Base-by-base conservation (phyloP, 2,113 vertebrate species). In the Macaca fascicularis region DNA sequence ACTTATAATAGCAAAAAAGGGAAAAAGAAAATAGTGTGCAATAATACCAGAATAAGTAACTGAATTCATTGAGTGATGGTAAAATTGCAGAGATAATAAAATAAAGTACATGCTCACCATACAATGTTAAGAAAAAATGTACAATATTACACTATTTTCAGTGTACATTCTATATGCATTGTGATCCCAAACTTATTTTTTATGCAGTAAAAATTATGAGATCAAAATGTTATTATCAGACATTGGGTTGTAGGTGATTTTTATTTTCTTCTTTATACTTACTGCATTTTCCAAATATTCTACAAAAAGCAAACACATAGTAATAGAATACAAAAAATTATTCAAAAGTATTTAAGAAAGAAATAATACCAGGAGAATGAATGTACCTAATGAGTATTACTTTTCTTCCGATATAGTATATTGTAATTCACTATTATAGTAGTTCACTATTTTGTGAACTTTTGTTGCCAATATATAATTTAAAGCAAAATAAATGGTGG, bases 401-500 rank as follows among this genome's bases (percentile, higher is more conserved):
- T 93, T 95, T 91, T 75, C 59, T 97, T 45, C 1, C 25, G 30
- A 55, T 43, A 76, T 14, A 74, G 32, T 40, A 22, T 57, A 5
- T 14, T 64, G 61, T 32, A 32, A 64, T 64, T 32, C 61, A 14
- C 61, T 32, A 32, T 64, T 32, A 64, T 64, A 64, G 5, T 64
- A 32, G 61, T 32, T 64, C n/a, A 70, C 25, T 55, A 55, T 93
- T 90, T 94, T 90, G 45, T 90, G 43, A 83, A 55, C 5, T 93
- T 94, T 83, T 72, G 57, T 17, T 88, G 45, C 5, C 75, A 19
- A 80, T 61, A 55, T 27, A 52, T 55, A 89, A 89, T 67, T 92
- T 89, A 78, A 93, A 93, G 67, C 85, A 55, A 83, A 85, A 78
- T 61, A 59, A 87, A 79, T 27, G 76, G 67, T 61, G 55, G n/a